Base-by-base conservation (phyloP, 2,113 vertebrate species). In the Pipra filicauda region DNA sequence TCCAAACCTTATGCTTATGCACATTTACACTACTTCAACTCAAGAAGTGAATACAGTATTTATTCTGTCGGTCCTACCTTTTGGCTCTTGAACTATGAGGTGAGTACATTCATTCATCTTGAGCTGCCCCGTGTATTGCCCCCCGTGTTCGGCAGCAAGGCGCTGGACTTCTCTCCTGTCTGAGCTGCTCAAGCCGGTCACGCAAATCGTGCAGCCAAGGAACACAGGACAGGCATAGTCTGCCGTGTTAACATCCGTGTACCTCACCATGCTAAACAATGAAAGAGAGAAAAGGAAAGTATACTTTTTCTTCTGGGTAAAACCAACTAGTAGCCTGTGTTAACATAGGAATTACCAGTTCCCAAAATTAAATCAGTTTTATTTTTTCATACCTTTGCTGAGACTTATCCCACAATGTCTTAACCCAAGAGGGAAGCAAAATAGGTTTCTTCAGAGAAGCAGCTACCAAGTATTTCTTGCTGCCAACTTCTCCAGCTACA, bases 31-130 rank as follows among this genome's bases (percentile, higher is more conserved):
- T 49, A 21, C 15, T 55, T 46, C 39, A 78, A 12, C 6, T 51
- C 37, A 43, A 85, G 41, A 66, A 70, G 5, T 3, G 14, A 46
- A 65, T 90, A 26, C 3, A 54, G 11, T 31, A 23, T 76, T 73
- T 64, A 48, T 13, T 61, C 74, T 28, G 10, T 11, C 67, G 46
- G 49, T 31, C 59, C 86, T 96, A 99, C 99, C 99, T 98, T 99
- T 98, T 54, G 99, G 98, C 91, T 99, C 99, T 30, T 98, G 98
- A 78, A 99, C 99, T 33, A 99, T 99, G 88, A 99, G 99, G 75
- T 99, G 99, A 48, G 99, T 99, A 46, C 99, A 99, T 52, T 99
- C 99, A 8, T 99, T 99, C 98, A 99, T 99, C 96, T 99, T 99
- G 73, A 99, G 98, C 83, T 99, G 99, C 39, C 99, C 99, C 0